Evolutionary conservation across 2,797 vertebrate genomes (phyloP).

Genomic region (Fistularia tabacaria): DNA sequence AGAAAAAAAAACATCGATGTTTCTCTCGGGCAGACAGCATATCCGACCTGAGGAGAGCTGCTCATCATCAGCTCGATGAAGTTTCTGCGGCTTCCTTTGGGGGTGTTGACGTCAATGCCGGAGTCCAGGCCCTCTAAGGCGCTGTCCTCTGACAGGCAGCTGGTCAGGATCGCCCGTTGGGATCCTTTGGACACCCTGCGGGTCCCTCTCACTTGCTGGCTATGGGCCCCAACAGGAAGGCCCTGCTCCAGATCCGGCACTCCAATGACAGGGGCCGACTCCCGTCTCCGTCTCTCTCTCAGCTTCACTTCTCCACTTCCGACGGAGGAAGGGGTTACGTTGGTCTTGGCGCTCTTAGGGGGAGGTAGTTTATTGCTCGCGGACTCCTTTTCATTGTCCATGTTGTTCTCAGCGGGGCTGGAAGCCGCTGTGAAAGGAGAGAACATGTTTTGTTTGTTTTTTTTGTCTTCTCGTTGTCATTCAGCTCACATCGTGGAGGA

Average conservation of each 20-base stretch:
- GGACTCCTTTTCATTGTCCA: conserved; percentile 51
- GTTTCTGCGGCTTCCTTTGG: conserved; percentile 77
- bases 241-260: conserved; percentile 49
- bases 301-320: conserved; percentile 65
- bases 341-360: conserved; percentile 21
- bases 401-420: background rate
- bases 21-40: background rate
- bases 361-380: conserved; percentile 44
- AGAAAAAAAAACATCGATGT: no score
- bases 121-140: conserved; percentile 62
- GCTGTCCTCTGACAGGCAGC: conserved; percentile 72
- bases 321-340: conserved; percentile 12
- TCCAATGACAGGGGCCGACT: conserved; percentile 68
- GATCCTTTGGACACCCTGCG: conserved; percentile 72
- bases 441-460: background rate
- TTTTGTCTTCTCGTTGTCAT: background rate
- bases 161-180: conserved; percentile 67
- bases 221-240: conserved; percentile 31
- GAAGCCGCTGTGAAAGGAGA: conserved; percentile 29
- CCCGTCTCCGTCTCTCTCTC: conserved; percentile 69
- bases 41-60: conserved; percentile 79
- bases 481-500: background rate
- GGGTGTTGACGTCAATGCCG: conserved; percentile 64
- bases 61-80: conserved; percentile 82
- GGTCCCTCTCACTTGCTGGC: conserved; percentile 54